A percentile compares a stretch with the other conserved stretches of the same genome.
phyloP scores from a whole-genome alignment of 2,797 vertebrate species.

The Poecilia gillii region DNA sequence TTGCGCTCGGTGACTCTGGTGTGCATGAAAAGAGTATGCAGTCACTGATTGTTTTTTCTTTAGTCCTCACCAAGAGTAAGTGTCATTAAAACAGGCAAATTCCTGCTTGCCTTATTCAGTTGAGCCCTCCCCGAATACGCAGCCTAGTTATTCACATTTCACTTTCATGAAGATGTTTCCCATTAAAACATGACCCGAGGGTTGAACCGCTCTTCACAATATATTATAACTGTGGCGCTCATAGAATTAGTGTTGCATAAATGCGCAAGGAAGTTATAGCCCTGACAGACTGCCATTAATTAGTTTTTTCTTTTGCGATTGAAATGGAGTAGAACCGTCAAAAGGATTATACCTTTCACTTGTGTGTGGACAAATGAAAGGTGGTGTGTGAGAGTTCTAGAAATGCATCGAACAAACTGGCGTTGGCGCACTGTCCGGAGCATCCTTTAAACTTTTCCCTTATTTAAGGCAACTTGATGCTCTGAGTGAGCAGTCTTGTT shows the following conservation, averaged over 20 bases:
- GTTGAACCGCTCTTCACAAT: slow-evolving; percentile 19
- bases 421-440: not conserved
- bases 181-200: slow-evolving; percentile 33
- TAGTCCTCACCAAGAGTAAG: slow-evolving; percentile 1
- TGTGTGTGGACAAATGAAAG: not conserved
- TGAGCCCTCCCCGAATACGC: not conserved
- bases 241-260: slow-evolving; percentile 17
- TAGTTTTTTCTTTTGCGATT: not conserved
- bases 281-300: slow-evolving; percentile 1
- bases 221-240: slow-evolving; percentile 5
- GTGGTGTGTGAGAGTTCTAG: not conserved
- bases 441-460: not conserved
- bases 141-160: slow-evolving; percentile 14
- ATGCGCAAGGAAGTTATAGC: not conserved
- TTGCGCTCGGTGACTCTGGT: slow-evolving; percentile 22
- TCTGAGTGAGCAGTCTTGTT: not conserved
- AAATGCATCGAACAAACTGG: not conserved
- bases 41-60: slow-evolving; percentile 15
- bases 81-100: slow-evolving; percentile 32
- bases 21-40: slow-evolving; percentile 12
- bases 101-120: slow-evolving; percentile 11
- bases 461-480: not conserved
- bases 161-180: slow-evolving; percentile 27
- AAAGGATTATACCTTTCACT: not conserved
- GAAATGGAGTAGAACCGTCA: not conserved